Evolutionary conservation across 1,140 invertebrate species (phyloP).

Genomic region (Epicauta chinensis): DNA sequence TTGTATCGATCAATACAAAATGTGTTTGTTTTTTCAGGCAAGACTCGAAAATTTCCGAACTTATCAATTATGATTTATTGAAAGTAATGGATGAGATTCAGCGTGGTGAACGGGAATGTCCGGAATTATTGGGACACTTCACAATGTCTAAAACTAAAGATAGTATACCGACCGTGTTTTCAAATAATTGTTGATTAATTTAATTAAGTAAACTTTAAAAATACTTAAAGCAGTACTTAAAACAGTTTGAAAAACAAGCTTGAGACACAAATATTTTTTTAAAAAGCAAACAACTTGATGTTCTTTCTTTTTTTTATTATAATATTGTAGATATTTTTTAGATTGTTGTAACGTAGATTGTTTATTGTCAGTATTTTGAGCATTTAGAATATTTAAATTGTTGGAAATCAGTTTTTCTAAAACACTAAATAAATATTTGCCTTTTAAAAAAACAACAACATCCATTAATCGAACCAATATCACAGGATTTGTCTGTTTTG

Average conservation of each 20-base stretch:
- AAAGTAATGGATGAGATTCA: slow-evolving; percentile 69
- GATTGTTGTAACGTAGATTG: background rate
- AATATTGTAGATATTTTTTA: background rate
- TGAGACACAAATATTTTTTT: no score
- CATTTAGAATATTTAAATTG: background rate
- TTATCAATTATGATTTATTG: slow-evolving; percentile 91
- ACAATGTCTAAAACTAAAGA: slow-evolving; percentile 72
- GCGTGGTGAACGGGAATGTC: slow-evolving; percentile 62
- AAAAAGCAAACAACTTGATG: no score
- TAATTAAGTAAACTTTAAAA: no score
- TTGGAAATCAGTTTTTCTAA: background rate
- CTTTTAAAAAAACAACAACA: background rate
- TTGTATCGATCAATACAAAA: no score
- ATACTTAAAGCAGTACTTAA: slow-evolving; percentile 10
- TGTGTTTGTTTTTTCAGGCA: slow-evolving; percentile 50
- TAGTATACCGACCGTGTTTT: slow-evolving; percentile 66
- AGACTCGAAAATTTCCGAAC: slow-evolving; percentile 84
- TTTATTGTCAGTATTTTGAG: background rate
- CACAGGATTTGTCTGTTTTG: no score
- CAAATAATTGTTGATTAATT: slow-evolving; percentile 43
- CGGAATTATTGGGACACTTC: slow-evolving; percentile 66
- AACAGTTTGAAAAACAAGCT: background rate
- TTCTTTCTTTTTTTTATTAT: no score
- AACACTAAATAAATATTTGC: background rate
- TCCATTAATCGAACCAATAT: no score